phyloP scores from a whole-genome alignment of 2,113 vertebrate species.

The Progne subis region DNA sequence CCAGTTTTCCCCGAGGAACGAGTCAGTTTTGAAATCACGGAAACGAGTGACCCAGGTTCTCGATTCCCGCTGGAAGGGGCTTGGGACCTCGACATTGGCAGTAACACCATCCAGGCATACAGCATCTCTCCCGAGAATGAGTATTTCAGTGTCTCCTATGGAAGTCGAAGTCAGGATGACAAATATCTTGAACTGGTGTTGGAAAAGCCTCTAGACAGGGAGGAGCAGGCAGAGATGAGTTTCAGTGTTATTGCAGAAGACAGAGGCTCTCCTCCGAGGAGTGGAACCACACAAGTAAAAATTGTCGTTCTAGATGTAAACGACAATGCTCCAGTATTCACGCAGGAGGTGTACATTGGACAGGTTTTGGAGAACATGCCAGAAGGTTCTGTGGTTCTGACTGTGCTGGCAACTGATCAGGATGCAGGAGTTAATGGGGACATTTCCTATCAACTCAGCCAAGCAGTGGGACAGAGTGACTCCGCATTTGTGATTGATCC shows the following conservation, averaged over 20 bases:
- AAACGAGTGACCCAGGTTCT: neutral
- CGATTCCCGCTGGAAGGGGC: neutral
- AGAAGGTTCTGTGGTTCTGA: too few relatives aligned
- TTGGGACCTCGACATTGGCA: neutral
- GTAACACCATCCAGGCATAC: neutral
- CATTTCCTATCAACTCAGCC: too few relatives aligned
- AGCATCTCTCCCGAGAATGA: neutral
- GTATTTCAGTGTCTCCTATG: neutral
- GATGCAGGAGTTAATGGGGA: too few relatives aligned
- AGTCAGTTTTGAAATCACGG: too few relatives aligned
- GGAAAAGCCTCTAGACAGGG: neutral
- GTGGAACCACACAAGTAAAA: fast-evolving
- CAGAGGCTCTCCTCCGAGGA: neutral
- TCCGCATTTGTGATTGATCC: too few relatives aligned
- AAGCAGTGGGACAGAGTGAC: too few relatives aligned
- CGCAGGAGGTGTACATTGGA: too few relatives aligned
- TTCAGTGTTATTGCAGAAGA: neutral
- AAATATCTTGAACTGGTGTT: neutral
- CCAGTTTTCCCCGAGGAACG: too few relatives aligned
- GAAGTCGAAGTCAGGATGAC: too few relatives aligned
- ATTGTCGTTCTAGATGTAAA: neutral
- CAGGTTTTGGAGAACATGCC: too few relatives aligned
- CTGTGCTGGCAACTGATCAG: too few relatives aligned
- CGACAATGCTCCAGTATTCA: neutral
- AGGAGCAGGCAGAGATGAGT: neutral